Evolutionary conservation across 2,888 invertebrate species (phyloP).

Genomic region (Sipha maydis): DNA sequence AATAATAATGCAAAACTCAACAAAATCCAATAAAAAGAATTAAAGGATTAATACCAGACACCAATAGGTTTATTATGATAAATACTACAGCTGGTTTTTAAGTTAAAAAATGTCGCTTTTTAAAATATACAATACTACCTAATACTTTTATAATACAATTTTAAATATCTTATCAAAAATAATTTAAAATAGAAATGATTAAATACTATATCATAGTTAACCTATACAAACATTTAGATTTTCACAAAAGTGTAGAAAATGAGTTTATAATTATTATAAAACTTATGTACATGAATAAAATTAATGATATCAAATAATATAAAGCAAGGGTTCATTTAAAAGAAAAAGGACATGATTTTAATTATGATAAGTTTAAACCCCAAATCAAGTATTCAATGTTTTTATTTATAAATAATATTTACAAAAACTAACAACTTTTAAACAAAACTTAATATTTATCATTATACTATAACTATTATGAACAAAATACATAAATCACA

Average conservation of each 20-base stretch:
- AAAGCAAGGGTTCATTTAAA: neutral
- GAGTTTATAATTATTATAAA: neutral
- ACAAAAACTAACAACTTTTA: neutral
- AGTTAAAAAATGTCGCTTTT: neutral
- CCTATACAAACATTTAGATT: neutral
- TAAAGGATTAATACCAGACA: neutral
- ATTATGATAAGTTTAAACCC: constrained; percentile 42
- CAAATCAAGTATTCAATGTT: constrained; percentile 13
- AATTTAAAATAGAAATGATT: too few relatives aligned
- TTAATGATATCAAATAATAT: constrained; percentile 3
- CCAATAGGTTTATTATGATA: neutral
- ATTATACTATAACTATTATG: constrained; percentile 5
- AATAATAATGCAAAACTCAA: neutral
- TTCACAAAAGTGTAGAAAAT: neutral
- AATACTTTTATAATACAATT: neutral
- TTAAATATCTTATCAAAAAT: neutral
- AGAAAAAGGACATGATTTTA: constrained; percentile 13
- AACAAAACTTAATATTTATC: constrained; percentile 41
- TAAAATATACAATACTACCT: neutral
- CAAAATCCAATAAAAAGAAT: neutral
- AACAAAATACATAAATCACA: constrained; percentile 20
- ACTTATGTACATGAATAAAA: neutral
- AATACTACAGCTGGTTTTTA: neutral
- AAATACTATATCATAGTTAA: neutral
- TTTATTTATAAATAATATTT: constrained; percentile 39